These are phyloP conservation scores for Bimastos eiseni DNA, from an alignment of 2,888 invertebrate species.

Conservation along the genomic window DNA sequence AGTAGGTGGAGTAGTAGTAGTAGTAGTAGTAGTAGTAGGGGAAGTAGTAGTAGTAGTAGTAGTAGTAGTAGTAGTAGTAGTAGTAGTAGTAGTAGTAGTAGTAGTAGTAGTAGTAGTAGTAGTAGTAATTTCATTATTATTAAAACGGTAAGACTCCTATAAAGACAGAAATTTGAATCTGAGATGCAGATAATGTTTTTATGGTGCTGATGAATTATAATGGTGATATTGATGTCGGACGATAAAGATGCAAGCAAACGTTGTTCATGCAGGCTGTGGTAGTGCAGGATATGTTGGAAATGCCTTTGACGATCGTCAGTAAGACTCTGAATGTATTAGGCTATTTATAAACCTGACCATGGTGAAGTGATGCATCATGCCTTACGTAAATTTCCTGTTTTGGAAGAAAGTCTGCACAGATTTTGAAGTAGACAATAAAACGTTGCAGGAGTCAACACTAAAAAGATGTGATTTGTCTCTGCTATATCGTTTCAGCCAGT, in stretches of 20 bases:
- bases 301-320: neutral
- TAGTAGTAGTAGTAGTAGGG: too few relatives aligned
- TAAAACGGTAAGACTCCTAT: too few relatives aligned
- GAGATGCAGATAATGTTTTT: neutral
- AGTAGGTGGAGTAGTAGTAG: too few relatives aligned
- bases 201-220: neutral
- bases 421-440: neutral
- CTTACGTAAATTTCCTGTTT: neutral
- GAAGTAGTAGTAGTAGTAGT: too few relatives aligned
- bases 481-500: slow-evolving; percentile 20
- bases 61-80: too few relatives aligned
- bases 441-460: neutral
- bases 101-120: too few relatives aligned
- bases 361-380: neutral
- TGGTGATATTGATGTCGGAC: neutral
- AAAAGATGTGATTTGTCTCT: neutral
- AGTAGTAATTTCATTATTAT: too few relatives aligned
- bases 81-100: too few relatives aligned
- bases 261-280: neutral
- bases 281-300: neutral
- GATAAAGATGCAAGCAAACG: neutral
- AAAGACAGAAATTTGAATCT: too few relatives aligned
- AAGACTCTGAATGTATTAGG: too few relatives aligned
- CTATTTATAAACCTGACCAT: too few relatives aligned
- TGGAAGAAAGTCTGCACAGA: neutral